phyloP scores from a whole-genome alignment of 92 coral and sea anemone genomes.

The Pocillopora meandrina region DNA sequence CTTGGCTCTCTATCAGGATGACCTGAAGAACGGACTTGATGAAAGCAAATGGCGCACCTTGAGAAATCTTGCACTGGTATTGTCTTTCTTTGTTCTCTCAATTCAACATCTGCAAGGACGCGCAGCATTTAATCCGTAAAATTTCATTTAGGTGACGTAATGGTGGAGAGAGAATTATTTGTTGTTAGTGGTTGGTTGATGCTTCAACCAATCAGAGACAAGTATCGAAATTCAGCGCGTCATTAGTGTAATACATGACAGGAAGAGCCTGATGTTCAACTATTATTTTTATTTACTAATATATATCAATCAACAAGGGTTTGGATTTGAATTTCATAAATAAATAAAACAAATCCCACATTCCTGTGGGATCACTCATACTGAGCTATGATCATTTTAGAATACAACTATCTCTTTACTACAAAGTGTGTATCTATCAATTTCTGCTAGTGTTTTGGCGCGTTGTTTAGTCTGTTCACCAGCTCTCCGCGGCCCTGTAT shows the following conservation, averaged over 20 bases:
- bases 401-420: slow-evolving; percentile 90
- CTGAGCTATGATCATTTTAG: not conserved
- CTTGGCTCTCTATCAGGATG: too few species aligned
- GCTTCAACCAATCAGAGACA: not conserved
- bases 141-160: not conserved
- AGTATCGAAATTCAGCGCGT: not conserved
- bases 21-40: not conserved
- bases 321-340: not conserved
- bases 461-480: slow-evolving; percentile 42
- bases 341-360: not conserved
- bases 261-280: not conserved
- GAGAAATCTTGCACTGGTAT: not conserved
- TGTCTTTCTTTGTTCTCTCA: not conserved
- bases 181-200: not conserved
- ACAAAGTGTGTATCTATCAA: slow-evolving; percentile 94
- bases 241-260: not conserved
- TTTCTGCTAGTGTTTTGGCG: slow-evolving; percentile 86
- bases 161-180: not conserved
- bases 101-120: not conserved
- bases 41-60: not conserved
- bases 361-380: not conserved
- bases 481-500: not conserved
- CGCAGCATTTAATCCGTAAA: not conserved
- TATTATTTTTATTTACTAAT: not conserved
- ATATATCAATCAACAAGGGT: too few species aligned